Percentiles rank a stretch among this genome's conserved stretches.
Evolutionary conservation across 2,113 vertebrate species (phyloP).

Genomic region (Elachura formosa): DNA sequence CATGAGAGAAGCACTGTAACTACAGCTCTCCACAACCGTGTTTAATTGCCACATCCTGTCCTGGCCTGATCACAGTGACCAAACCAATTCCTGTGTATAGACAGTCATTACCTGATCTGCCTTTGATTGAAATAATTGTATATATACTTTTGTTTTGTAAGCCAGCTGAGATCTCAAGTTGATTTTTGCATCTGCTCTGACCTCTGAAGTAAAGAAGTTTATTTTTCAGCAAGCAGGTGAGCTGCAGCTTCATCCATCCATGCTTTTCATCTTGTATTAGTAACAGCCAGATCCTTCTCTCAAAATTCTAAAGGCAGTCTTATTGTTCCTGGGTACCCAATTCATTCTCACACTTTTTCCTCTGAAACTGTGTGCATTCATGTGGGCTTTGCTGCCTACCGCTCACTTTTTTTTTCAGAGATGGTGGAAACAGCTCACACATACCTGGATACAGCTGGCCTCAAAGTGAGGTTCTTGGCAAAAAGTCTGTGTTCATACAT

Average conservation of each 20-base stretch:
- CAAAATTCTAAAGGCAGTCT: not conserved
- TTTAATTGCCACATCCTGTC: slow-evolving; percentile 36
- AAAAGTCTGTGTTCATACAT: not conserved
- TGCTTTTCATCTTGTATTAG: not conserved
- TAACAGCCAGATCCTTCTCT: not conserved
- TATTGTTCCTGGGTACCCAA: not conserved
- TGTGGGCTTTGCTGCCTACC: not conserved
- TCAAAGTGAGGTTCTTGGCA: not conserved
- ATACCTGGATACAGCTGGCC: not conserved
- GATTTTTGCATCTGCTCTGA: not conserved
- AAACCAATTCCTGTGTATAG: not conserved
- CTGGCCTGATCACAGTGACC: slow-evolving; percentile 2
- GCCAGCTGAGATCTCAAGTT: not conserved
- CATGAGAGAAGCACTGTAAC: slow-evolving; percentile 25
- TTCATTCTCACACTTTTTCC: not conserved
- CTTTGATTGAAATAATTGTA: not conserved
- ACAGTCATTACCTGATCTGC: not conserved
- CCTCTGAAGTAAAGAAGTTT: not conserved
- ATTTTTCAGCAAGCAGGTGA: not conserved
- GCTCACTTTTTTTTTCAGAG: not conserved
- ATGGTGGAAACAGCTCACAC: not conserved
- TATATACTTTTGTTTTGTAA: not conserved
- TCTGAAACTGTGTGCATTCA: not conserved
- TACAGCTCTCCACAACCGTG: not conserved
- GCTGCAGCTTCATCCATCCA: not conserved